A percentile compares a stretch with the other conserved stretches of the same genome.
Evolutionary conservation across 2,888 invertebrate genomes (phyloP).

Genomic region (Cheilosia vulpina): DNA sequence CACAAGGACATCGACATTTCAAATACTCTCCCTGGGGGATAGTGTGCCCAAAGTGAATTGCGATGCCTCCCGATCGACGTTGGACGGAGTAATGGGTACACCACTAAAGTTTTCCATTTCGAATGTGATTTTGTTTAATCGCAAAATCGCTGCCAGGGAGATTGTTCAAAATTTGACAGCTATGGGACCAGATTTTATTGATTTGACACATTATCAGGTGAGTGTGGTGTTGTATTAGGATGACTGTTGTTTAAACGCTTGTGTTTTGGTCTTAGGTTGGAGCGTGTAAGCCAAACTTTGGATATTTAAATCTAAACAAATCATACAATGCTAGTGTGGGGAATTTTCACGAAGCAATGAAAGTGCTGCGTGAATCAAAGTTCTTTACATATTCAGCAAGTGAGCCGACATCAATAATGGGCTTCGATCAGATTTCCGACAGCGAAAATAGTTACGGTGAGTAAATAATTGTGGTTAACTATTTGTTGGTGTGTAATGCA

Average conservation of each 20-base stretch:
- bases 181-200: conserved; percentile 82
- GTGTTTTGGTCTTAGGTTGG: conserved; percentile 75
- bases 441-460: conserved; percentile 48
- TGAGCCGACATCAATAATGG: conserved; percentile 85
- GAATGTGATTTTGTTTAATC: conserved; percentile 82
- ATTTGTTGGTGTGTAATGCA: not conserved
- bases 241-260: not conserved
- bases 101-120: conserved; percentile 80
- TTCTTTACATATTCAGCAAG: conserved; percentile 87
- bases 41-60: conserved; percentile 72
- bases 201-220: conserved; percentile 82
- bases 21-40: conserved; percentile 81
- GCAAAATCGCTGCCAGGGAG: conserved; percentile 77
- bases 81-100: conserved; percentile 76
- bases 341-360: conserved; percentile 81
- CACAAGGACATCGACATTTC: conserved; percentile 79
- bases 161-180: conserved; percentile 81
- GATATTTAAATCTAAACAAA: conserved; percentile 80
- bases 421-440: conserved; percentile 77
- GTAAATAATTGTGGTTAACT: not conserved
- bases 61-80: conserved; percentile 79
- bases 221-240: not conserved
- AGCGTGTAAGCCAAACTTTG: conserved; percentile 82
- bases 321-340: conserved; percentile 78
- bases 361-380: conserved; percentile 86